Percentiles rank a stretch among this genome's conserved stretches.
These are phyloP conservation scores for Callyntrura sp. DNA, from an alignment of 2,888 invertebrate genomes.

Conservation along the genomic window DNA sequence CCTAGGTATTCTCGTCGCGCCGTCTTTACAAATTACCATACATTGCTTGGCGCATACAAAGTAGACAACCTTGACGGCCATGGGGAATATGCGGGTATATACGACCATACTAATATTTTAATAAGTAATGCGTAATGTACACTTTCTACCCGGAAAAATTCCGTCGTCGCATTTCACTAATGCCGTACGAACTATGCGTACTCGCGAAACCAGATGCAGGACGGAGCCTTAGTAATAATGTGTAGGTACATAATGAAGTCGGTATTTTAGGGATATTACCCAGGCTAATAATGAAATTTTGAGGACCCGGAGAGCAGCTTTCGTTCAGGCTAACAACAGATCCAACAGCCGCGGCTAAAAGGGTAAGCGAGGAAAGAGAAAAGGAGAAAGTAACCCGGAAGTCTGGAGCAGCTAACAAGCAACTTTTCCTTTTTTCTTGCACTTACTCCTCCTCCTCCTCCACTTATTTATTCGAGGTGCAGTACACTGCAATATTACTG, in stretches of 20 bases:
- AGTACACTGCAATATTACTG: constrained; percentile 25
- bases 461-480: constrained; percentile 32
- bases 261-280: constrained; percentile 8
- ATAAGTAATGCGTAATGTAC: constrained; percentile 26
- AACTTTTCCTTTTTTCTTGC: constrained; percentile 23
- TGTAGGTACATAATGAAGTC: background rate
- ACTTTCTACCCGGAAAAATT: background rate
- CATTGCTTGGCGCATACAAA: background rate
- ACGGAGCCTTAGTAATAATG: background rate
- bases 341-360: background rate
- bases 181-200: background rate
- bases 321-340: background rate
- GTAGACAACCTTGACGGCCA: constrained; percentile 48
- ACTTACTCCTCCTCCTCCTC: background rate
- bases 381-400: constrained; percentile 43
- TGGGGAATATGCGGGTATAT: background rate
- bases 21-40: background rate
- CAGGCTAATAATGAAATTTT: constrained; percentile 41
- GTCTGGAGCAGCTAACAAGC: constrained; percentile 29
- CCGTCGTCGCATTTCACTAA: background rate
- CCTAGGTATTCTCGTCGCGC: background rate
- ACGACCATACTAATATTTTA: constrained; percentile 25
- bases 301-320: background rate
- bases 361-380: background rate
- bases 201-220: background rate